phyloP scores from a whole-genome alignment of 1,140 invertebrate genomes.

The Bombus polaris region DNA sequence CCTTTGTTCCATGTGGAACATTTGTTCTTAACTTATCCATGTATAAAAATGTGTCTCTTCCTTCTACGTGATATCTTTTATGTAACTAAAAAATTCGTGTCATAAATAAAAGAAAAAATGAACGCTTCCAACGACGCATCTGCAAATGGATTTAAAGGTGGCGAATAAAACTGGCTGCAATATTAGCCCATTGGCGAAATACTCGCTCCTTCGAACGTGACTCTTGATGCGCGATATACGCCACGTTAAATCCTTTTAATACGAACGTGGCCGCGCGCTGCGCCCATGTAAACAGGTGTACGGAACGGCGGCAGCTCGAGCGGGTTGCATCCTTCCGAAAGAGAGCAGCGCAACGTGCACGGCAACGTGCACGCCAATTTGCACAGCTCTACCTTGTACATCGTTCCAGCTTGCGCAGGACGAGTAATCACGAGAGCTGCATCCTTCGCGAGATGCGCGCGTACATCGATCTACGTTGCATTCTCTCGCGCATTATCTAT shows the following conservation, averaged over 20 bases:
- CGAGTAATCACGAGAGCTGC: background rate
- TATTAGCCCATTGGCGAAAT: background rate
- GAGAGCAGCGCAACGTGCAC: constrained; percentile 29
- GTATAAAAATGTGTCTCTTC: no score
- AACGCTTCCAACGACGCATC: background rate
- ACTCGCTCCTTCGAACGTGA: background rate
- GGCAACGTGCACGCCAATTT: constrained; percentile 31
- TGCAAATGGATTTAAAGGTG: background rate
- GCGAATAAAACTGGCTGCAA: background rate
- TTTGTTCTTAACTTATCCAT: no score
- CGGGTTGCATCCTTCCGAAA: constrained; percentile 33
- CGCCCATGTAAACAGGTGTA: constrained; percentile 42
- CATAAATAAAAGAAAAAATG: background rate
- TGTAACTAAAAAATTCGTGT: background rate
- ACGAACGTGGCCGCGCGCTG: constrained; percentile 6
- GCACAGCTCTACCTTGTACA: background rate
- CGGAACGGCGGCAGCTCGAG: constrained; percentile 30
- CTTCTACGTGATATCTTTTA: background rate
- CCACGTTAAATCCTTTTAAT: constrained; percentile 42
- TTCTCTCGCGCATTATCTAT: background rate
- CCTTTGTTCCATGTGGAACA: no score
- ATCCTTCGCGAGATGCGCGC: background rate
- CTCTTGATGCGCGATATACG: constrained; percentile 19
- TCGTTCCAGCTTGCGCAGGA: constrained; percentile 5
- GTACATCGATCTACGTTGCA: background rate